Evolutionary conservation across 2,888 invertebrate genomes (phyloP), one percentile per base, ranked within the genome.

Genomic region (Drosophila prostipennis): DNA sequence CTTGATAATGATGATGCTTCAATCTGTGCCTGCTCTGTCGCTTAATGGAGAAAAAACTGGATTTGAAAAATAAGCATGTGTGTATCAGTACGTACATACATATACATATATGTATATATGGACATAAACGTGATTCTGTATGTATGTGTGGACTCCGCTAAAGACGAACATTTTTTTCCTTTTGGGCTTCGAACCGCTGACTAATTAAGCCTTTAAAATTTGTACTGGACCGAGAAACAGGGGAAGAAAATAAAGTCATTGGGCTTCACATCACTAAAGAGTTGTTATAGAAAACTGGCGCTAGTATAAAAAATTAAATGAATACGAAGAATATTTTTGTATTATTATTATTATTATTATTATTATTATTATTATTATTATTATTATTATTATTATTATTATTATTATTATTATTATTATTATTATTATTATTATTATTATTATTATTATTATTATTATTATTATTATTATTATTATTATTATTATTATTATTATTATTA

Each of bases 141-240:
- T 36, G 48, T 45, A 36, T 37, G 48, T 10, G 40, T 29, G 26
- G 36, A 60, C 36, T 58, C 53, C 68, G 61, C 51, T 46, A 43
- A 54, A 51, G 61, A 73, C 67, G 36, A 80, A 57, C 77, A 72
- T 42, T 59, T 55, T 72, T 56, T 59, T 37, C 40, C 49, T 56
- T 71, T 74, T 55, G 51, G 56, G 57, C 48, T 69, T 72, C 61
- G 71, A 74, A 77, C 59, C 71, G 71, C 76, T 73, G 79, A 81
- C 82, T 83, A 83, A 83, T 83, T 83, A 83, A 87, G 82, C 76
- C 86, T 71, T 82, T 79, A 74, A 78, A 76, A 77, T 75, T 69
- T 58, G 42, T 43, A 48, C 49, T 45, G 49, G 58, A 23, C 40
- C 43, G 54, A 48, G 45, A 26, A 16, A 63, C 58, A 46, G 37